Evolutionary conservation across 2,797 vertebrate genomes (phyloP), one percentile per base, ranked within the genome.

Genomic region (Anniella stebbinsi): DNA sequence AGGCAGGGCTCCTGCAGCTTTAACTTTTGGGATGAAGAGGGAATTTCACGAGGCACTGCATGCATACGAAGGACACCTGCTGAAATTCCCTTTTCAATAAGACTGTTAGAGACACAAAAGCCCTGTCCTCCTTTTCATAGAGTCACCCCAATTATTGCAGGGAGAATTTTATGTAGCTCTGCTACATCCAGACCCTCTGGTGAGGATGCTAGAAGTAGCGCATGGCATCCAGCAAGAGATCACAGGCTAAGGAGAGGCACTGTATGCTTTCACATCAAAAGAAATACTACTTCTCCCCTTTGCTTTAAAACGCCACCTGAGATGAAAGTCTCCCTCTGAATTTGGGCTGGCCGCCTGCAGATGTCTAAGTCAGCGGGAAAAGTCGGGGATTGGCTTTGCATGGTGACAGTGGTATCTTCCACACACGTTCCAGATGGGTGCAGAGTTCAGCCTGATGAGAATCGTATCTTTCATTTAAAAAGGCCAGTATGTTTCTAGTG

Each of bases 321-420:
- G 91, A 93, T 92, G 90, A 54, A 93, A 91, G 84, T 41, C 90
- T 91, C 84, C 89, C 86, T 33, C 88, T 87, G 67, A 67, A 80
- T 91, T 93, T 91, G 88, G 88, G 87, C 86, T 92, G 91, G 83
- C 92, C 94, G 92, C 92, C 89, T 33, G 87, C 57, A 90, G 94
- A 91, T 93, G 93, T 70, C 57, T 12, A 66, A 57, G n/a, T 28
- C 33, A 36, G 30, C 6, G 5, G 86, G 89, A 90, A 88, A 89
- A 84, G 63, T 75, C 90, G 60, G 90, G 84, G 86, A 72, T 93
- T 92, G 80, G 75, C 25, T 93, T 93, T 89, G 41, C 17, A 41
- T 17, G 41, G 73, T 23, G 36, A 75, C 41, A 93, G 36, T 33
- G 87, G 89, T 3, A 51, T 8, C 5, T 13, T 18, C 38, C 18